phyloP scores from a whole-genome alignment of 2,888 invertebrate species.

The Thereva nobilitata region DNA sequence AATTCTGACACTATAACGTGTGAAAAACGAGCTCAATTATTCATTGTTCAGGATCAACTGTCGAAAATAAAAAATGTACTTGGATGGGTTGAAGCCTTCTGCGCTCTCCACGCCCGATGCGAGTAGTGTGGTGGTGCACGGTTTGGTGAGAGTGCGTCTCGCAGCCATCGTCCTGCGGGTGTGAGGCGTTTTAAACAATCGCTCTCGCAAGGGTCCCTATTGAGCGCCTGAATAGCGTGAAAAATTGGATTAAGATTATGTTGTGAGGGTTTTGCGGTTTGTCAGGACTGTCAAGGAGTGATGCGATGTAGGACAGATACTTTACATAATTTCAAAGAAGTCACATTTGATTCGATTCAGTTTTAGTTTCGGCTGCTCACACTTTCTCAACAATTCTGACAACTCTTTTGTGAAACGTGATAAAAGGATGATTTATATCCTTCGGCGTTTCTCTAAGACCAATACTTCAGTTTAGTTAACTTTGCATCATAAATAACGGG shows the following conservation, averaged over 20 bases:
- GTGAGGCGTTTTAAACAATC: conserved; percentile 26
- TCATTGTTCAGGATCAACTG: conserved; percentile 38
- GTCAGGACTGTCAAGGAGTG: conserved; percentile 39
- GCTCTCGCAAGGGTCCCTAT: conserved; percentile 21
- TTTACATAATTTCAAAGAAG: conserved; percentile 41
- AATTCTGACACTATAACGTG: conserved; percentile 39
- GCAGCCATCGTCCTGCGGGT: background rate
- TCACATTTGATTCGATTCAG: conserved; percentile 32
- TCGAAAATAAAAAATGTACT: conserved; percentile 31
- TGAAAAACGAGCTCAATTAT: conserved; percentile 41
- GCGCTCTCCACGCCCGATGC: too few species aligned
- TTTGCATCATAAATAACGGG: too few species aligned
- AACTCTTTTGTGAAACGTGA: background rate
- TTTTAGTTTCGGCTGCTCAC: conserved; percentile 5
- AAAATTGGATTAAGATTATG: conserved; percentile 42
- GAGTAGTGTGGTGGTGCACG: conserved; percentile 7
- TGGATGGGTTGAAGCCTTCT: background rate
- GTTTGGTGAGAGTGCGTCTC: background rate
- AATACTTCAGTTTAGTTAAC: too few species aligned
- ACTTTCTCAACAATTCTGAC: background rate
- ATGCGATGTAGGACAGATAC: conserved; percentile 38
- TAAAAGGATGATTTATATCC: background rate
- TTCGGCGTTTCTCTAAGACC: too few species aligned
- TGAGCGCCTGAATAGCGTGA: conserved; percentile 37
- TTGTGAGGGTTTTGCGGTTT: conserved; percentile 39